A percentile compares a stretch with the other conserved stretches of the same genome.
These are phyloP conservation scores for Hirtodrosophila histrioides DNA, from an alignment of 2,888 invertebrate genomes.

Conservation along the genomic window DNA sequence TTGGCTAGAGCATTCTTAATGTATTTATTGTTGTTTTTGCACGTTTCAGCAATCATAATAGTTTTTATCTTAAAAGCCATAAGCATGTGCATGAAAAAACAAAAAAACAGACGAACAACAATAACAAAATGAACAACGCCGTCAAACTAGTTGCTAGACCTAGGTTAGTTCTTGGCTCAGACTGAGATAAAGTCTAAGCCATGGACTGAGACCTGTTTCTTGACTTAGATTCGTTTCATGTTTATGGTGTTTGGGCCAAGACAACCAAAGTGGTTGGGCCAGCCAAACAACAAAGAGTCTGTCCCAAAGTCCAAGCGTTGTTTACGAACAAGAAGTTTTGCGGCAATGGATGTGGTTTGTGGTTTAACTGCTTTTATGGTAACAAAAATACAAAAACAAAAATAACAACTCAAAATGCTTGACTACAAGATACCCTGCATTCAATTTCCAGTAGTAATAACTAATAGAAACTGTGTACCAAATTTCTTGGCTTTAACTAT, in stretches of 20 bases:
- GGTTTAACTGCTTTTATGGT: conserved; percentile 80
- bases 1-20: background rate
- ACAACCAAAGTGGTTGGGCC: conserved; percentile 74
- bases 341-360: conserved; percentile 80
- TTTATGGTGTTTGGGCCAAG: conserved; percentile 78
- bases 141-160: conserved; percentile 75
- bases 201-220: conserved; percentile 68
- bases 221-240: conserved; percentile 79
- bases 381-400: conserved; percentile 48
- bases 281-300: conserved; percentile 76
- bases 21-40: conserved; percentile 47
- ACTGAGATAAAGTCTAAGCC: conserved; percentile 46
- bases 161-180: conserved; percentile 72
- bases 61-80: conserved; percentile 73
- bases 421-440: conserved; percentile 11
- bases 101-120: conserved; percentile 14
- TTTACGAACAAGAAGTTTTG: conserved; percentile 78
- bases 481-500: background rate
- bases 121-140: conserved; percentile 25
- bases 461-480: background rate
- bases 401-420: conserved; percentile 5
- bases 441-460: background rate
- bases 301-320: conserved; percentile 56
- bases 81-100: conserved; percentile 72
- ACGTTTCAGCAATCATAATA: conserved; percentile 74